Evolutionary conservation across 1,140 invertebrate genomes (phyloP), one percentile per base, ranked within the genome.

Genomic region (Calephelis virginiensis): DNA sequence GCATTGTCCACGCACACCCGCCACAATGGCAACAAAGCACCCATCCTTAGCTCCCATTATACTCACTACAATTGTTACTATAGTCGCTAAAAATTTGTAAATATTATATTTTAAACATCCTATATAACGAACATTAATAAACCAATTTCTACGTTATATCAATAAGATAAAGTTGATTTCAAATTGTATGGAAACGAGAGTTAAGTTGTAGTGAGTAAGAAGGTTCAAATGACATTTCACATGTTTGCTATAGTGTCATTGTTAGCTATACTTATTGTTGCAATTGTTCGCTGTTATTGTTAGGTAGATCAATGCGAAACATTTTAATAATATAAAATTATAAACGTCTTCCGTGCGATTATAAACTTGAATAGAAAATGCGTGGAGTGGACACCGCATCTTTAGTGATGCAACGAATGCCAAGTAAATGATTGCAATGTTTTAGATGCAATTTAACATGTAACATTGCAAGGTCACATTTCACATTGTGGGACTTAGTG

Each of bases 311-410:
- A 86, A 90, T 89, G 86, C 75, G 86, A 89, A 86, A 90, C 88
- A 89, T 89, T 90, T 87, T 90, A 89, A 90, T 90, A 88, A 88
- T 87, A 86, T 83, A 81, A 90, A 89, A 89, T 88, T 88, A 90
- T 89, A 84, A 86, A 88, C 78, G 86, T 90, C 85, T 90, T 83
- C 84, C 85, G 83, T 80, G 70, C 75, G 70, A 70, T 78, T 70
- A 45, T 69, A 50, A 60, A 12, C 48, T 65, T 48, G 74, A 63
- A 74, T 63, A 81, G 37, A 38, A 69, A 70, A 68, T 64, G 47
- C 8, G 37, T 77, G 59, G 82, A 85, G 77, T 45, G 13, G 68
- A 43, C 48, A 69, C 11, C 46, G 6, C 64, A 65, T 64, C 59
- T 46, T 13, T 47, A 43, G 40, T 8, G 6, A 8, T 43, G 40